Evolutionary conservation across 2,113 vertebrate species (phyloP).

Genomic region (Piprites chloris): DNA sequence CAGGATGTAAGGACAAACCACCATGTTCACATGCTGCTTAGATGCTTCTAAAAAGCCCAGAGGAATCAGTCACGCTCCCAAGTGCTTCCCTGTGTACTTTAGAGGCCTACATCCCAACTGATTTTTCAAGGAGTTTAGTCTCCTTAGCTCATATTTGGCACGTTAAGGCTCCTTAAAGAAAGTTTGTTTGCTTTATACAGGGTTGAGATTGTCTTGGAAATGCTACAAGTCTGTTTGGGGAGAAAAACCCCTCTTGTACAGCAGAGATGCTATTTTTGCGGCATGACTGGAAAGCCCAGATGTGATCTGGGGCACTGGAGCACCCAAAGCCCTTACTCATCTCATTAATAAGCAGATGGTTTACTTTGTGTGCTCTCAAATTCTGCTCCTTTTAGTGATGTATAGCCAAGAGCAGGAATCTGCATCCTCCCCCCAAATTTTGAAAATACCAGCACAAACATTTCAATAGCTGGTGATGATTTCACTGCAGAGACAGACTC

Average conservation of each 20-base stretch:
- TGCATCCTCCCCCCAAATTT: not conserved
- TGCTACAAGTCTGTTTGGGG: not conserved
- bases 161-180: not conserved
- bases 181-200: not conserved
- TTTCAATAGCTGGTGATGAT: not conserved
- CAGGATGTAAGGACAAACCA: not conserved
- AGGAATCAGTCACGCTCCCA: not conserved
- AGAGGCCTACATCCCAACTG: not conserved
- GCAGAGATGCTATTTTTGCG: not conserved
- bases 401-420: not conserved
- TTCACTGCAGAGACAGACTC: not conserved
- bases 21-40: accelerated
- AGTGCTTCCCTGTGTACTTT: not conserved
- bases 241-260: not conserved
- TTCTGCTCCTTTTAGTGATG: not conserved
- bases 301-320: not conserved
- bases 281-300: not conserved
- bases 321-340: not conserved
- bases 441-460: not conserved
- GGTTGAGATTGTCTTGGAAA: not conserved
- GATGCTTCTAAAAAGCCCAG: not conserved
- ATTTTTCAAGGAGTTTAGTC: not conserved
- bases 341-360: not conserved
- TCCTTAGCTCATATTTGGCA: not conserved
- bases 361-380: not conserved